A percentile compares a stretch with the other conserved stretches of the same genome.
Conservation (phyloP, 2,888 invertebrate species). For the Sphaerophoria rueppellii region DNA sequence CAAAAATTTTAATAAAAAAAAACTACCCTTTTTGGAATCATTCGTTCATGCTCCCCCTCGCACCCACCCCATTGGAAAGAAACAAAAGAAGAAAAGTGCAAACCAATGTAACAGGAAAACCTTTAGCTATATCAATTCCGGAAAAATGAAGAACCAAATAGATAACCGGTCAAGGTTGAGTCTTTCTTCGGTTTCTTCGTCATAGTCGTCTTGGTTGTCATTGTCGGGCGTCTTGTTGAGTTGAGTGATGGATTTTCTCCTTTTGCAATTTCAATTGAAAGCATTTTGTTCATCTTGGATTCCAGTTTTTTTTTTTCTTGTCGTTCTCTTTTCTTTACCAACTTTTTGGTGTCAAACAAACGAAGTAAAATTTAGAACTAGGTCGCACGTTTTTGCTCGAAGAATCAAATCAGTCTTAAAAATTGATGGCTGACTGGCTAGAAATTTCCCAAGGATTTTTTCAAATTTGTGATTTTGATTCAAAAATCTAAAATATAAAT, state of each 20-base stretch:
- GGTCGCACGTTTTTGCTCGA: not conserved
- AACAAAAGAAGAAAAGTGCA: slow-evolving; percentile 67
- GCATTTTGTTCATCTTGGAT: slow-evolving; percentile 43
- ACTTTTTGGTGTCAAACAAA: not conserved
- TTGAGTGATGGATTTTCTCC: slow-evolving; percentile 65
- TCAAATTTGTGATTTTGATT: too few relatives aligned
- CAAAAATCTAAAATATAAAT: not conserved
- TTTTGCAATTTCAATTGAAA: slow-evolving; percentile 65
- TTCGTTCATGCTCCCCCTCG: not conserved
- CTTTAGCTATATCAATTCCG: slow-evolving; percentile 55
- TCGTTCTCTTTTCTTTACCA: not conserved
- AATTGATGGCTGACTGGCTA: too few relatives aligned
- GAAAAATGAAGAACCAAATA: slow-evolving; percentile 33
- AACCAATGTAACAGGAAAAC: slow-evolving; percentile 66
- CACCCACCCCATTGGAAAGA: slow-evolving; percentile 1
- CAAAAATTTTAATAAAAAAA: slow-evolving; percentile 35
- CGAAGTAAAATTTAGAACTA: not conserved
- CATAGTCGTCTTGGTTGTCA: not conserved
- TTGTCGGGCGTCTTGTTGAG: not conserved
- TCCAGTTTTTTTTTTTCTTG: not conserved
- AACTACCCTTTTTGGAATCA: not conserved
- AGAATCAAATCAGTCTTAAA: not conserved
- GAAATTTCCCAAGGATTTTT: too few relatives aligned
- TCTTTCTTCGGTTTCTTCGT: slow-evolving; percentile 6
- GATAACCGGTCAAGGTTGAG: slow-evolving; percentile 70